Evolutionary conservation across 2,888 invertebrate genomes (phyloP), one percentile per base, ranked within the genome.

Genomic region (Drosophila neonasuta): DNA sequence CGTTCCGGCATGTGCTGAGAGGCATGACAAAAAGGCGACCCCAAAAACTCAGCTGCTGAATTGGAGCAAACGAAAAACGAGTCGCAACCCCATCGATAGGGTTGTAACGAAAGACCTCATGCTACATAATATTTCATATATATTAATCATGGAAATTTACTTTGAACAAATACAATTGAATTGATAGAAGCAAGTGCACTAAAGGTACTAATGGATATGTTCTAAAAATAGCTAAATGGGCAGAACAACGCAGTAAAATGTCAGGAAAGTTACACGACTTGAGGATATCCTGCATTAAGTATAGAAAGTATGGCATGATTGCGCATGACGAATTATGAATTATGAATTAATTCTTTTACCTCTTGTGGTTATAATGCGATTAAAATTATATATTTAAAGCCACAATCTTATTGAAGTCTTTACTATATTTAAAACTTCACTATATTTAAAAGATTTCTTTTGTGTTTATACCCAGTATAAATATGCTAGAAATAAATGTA

Each of bases 1-100:
- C 76, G 74, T 77, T 56, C 58, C 56, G 34, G n/a, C 58, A 48
- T 62, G 29, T 54, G 54, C 10, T 34, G 20, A 20, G 30, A 15
- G 29, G 59, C 62, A 62, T 44, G 36, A 61, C 46, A 24, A 60
- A 56, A 41, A 58, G 39, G 42, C 48, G 46, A 17, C 41, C 45
- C 30, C 15, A 42, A 57, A 34, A 10, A 11, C 11, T 10, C 34
- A 30, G 0, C 5, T 30, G 48, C 9, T 10, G 9, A 59, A 13
- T 20, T 15, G 32, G 11, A 59, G 13, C 42, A 59, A 41, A 17
- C 17, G 39, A 8, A 30, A 41, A 39, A n/a, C 3, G 9, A 49
- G 5, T 32, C n/a, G 6, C 17, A 50, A 9, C 1, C 24, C 17
- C 8, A n/a, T 9, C 39, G 15, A 51, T 34, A 11, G 5, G 11